Evolutionary conservation across 2,888 invertebrate genomes (phyloP), one percentile per base, ranked within the genome.

Genomic region (Flabesymbios commensalis): DNA sequence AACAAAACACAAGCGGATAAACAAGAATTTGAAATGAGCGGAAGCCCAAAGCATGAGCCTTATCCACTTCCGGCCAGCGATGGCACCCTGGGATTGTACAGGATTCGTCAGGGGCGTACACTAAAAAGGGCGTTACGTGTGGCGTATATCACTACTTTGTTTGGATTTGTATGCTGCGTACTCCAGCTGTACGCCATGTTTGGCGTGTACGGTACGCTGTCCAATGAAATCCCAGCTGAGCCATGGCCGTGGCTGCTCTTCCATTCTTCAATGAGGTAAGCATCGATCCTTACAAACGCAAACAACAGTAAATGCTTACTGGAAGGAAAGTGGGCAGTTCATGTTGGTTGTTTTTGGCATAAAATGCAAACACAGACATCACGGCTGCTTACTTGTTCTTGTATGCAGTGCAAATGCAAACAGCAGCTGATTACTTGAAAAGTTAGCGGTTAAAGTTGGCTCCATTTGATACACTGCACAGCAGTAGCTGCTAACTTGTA

Each of bases 211-310:
- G 86, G 86, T 2, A 74, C 81, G 28, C 70, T 79, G 45, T 75
- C 77, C 53, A 63, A 62, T 47, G 62, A 70, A 75, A 77, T 60
- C 71, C 47, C 64, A 28, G 71, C 80, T 36, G 80, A 84, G 53
- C 83, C 85, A 10, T 85, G 86, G 86, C 85, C 85, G 0, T 87
- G 87, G 87, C 81, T 87, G 52, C 73, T 84, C 29, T 86, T 86
- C 70, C 86, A 87, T 71, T 86, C 87, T 2, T 70, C 72, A 3
- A 66, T 61, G 58, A 72, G 75, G 75, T 75, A 56, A 26, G 49
- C 24, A 17, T n/a, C n/a, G n/a, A n/a, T n/a, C n/a, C n/a, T n/a
- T n/a, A n/a, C n/a, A n/a, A n/a, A n/a, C n/a, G n/a, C n/a, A n/a
- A n/a, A n/a, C n/a, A n/a, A n/a, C n/a, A n/a, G n/a, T n/a, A n/a